phyloP scores from a whole-genome alignment of 2,113 vertebrate genomes.

The rat (Rattus norvegicus) region GRCr8 NC_086021.1:63306501-63307000 shows the following conservation, averaged over 20 bases:
- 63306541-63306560: constrained; percentile 7
- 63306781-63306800: not conserved
- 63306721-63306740: not conserved
- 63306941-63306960: constrained; percentile 13
- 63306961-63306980: not conserved
- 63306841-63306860: not conserved
- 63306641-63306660: not conserved
- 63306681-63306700: not conserved
- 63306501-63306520: not conserved
- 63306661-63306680: too few species aligned
- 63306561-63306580: constrained; percentile 40
- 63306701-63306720: not conserved
- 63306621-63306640: constrained; percentile 35
- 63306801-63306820: not conserved
- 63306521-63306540: not conserved
- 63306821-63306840: not conserved
- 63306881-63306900: constrained; percentile 1
- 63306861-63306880: not conserved
- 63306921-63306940: not conserved
- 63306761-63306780: not conserved
- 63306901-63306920: not conserved
- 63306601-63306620: not conserved
- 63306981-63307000: not conserved
- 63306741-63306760: not conserved
- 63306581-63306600: not conserved